Conservation (phyloP, 2,888 invertebrate genomes). For the Orthonevra nobilis region DNA sequence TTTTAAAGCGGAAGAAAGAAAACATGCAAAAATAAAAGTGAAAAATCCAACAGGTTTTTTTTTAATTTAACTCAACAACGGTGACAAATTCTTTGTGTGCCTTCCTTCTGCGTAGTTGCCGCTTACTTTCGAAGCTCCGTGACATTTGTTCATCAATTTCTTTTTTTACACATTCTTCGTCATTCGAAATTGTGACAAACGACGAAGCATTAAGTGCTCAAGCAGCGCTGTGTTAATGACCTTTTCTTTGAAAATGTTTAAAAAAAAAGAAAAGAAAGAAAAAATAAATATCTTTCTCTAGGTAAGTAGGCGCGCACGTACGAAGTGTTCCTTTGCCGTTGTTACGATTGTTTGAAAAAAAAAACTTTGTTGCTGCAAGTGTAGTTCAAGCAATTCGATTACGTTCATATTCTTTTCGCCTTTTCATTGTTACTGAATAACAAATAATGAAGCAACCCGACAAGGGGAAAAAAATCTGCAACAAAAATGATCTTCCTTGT, state of each 20-base stretch:
- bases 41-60: background rate
- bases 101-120: slow-evolving; percentile 10
- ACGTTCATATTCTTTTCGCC: too few relatives aligned
- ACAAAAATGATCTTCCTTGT: too few relatives aligned
- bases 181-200: slow-evolving; percentile 5
- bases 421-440: too few relatives aligned
- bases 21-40: background rate
- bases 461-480: too few relatives aligned
- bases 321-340: slow-evolving; percentile 3
- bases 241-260: slow-evolving; percentile 13
- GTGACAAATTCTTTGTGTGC: slow-evolving; percentile 9
- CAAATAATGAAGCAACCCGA: too few relatives aligned
- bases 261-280: slow-evolving; percentile 16
- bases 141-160: slow-evolving; percentile 1
- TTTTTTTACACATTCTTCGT: background rate
- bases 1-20: too few relatives aligned
- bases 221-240: slow-evolving; percentile 39
- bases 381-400: too few relatives aligned
- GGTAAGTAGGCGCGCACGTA: slow-evolving; percentile 37
- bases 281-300: slow-evolving; percentile 18
- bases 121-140: slow-evolving; percentile 3
- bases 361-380: slow-evolving; percentile 11
- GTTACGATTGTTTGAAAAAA: slow-evolving; percentile 8
- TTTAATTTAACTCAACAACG: background rate
- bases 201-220: slow-evolving; percentile 14